Conservation (phyloP, 2,797 vertebrate genomes). For the Hypotaenidia philippensis region DNA sequence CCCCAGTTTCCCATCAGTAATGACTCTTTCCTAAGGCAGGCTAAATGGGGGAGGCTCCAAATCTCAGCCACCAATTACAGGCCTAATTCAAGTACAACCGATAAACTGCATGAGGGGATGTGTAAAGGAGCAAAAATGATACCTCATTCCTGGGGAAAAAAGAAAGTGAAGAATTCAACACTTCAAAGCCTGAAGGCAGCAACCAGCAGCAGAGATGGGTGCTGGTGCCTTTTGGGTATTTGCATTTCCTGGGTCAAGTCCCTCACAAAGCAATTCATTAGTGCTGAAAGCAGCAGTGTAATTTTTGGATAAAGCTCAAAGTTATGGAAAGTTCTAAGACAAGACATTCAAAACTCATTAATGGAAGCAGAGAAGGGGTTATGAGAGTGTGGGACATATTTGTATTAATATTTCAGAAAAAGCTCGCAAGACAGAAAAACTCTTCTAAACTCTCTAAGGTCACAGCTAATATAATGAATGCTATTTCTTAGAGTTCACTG, state of each 20-base stretch:
- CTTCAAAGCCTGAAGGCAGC: background rate
- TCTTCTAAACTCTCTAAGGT: conserved; percentile 57
- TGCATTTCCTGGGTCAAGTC: background rate
- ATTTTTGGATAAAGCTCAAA: conserved; percentile 9
- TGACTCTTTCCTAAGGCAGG: background rate
- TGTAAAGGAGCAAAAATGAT: background rate
- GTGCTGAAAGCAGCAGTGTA: background rate
- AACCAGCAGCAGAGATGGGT: background rate
- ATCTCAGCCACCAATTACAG: background rate
- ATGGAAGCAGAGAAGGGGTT: conserved; percentile 12
- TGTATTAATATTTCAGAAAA: conserved; percentile 56
- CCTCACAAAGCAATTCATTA: conserved; percentile 11
- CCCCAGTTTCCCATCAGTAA: background rate
- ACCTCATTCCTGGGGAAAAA: too few relatives aligned
- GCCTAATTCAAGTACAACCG: background rate
- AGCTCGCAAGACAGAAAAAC: conserved; percentile 29
- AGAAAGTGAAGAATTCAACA: background rate
- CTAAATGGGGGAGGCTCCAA: fast-evolving
- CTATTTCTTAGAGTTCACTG: conserved; percentile 8
- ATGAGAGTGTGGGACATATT: background rate
- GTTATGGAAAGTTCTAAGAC: background rate
- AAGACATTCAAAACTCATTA: conserved; percentile 33
- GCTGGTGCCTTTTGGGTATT: background rate
- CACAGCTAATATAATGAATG: conserved; percentile 44
- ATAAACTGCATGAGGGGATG: background rate